Conservation (phyloP, 2,797 vertebrate species). For the Lophius americanus region DNA sequence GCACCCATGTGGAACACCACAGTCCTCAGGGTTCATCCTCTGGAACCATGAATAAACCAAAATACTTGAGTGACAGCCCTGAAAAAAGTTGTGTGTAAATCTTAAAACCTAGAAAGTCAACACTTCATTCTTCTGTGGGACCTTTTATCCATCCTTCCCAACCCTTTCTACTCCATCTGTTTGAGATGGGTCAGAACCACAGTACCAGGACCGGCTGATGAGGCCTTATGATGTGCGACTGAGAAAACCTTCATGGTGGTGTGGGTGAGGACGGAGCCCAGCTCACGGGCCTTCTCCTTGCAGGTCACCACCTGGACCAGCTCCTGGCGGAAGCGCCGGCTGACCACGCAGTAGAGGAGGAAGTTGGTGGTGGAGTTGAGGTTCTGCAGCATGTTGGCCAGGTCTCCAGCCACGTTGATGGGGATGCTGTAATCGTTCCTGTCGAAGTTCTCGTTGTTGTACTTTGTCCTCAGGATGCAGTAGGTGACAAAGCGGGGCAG, state of each 20-base stretch:
- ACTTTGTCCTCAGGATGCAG: conserved; percentile 81
- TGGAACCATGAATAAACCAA: no score
- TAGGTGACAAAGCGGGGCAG: conserved; percentile 84
- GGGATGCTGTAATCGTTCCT: conserved; percentile 77
- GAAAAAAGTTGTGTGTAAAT: not conserved
- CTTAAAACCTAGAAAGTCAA: not conserved
- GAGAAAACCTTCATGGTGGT: conserved; percentile 80
- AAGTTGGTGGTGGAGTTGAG: conserved; percentile 86
- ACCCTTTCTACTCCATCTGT: conserved; percentile 30
- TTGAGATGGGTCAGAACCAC: conserved; percentile 70
- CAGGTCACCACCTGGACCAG: conserved; percentile 62
- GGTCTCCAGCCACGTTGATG: conserved; percentile 78
- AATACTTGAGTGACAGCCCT: not conserved
- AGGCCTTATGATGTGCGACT: conserved; percentile 49
- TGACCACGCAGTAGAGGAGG: conserved; percentile 84
- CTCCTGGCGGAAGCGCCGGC: conserved; percentile 77
- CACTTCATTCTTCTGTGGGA: not conserved
- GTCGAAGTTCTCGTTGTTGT: conserved; percentile 76
- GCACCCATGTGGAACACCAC: no score
- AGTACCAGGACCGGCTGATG: conserved; percentile 1
- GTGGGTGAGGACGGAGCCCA: conserved; percentile 63
- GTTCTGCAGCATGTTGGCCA: conserved; percentile 86
- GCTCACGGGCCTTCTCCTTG: conserved; percentile 29
- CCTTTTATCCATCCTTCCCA: not conserved
- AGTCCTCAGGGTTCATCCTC: no score